These are phyloP conservation scores for Ophion ellenae DNA, from an alignment of 2,888 invertebrate genomes.

Conservation along the genomic window DNA sequence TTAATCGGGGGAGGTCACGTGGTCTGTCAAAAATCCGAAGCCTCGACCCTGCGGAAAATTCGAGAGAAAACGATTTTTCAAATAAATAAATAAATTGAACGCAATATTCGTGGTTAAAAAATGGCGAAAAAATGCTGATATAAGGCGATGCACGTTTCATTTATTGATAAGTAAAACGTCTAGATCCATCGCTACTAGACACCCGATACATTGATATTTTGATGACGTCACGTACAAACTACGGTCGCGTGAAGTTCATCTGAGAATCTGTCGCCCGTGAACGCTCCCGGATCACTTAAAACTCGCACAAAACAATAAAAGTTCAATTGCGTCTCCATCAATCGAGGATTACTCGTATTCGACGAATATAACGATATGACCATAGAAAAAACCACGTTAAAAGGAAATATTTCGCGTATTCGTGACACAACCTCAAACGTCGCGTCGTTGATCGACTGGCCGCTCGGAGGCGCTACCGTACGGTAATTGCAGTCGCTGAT, in stretches of 20 bases:
- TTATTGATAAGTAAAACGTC: constrained; percentile 2
- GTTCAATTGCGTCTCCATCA: background rate
- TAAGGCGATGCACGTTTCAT: background rate
- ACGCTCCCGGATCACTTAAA: background rate
- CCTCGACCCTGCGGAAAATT: constrained; percentile 43
- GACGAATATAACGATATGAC: background rate
- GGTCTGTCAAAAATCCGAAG: constrained; percentile 50
- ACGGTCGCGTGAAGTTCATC: constrained; percentile 67
- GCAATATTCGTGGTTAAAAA: background rate
- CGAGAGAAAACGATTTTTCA: background rate
- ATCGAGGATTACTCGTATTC: background rate
- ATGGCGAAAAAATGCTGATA: background rate
- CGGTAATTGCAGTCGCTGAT: constrained; percentile 74
- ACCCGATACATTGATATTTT: constrained; percentile 64
- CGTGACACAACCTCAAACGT: constrained; percentile 75
- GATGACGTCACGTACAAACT: constrained; percentile 69
- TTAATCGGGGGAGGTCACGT: constrained; percentile 56
- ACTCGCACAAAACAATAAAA: constrained; percentile 11
- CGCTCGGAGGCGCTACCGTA: constrained; percentile 70
- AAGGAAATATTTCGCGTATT: constrained; percentile 35
- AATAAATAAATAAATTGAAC: background rate
- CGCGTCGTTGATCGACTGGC: constrained; percentile 52
- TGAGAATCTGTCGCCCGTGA: constrained; percentile 58
- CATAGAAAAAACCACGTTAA: constrained; percentile 2
- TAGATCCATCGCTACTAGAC: constrained; percentile 54